These are phyloP conservation scores for Phengaris arion DNA, from an alignment of 2,888 invertebrate genomes.

Conservation along the genomic window DNA sequence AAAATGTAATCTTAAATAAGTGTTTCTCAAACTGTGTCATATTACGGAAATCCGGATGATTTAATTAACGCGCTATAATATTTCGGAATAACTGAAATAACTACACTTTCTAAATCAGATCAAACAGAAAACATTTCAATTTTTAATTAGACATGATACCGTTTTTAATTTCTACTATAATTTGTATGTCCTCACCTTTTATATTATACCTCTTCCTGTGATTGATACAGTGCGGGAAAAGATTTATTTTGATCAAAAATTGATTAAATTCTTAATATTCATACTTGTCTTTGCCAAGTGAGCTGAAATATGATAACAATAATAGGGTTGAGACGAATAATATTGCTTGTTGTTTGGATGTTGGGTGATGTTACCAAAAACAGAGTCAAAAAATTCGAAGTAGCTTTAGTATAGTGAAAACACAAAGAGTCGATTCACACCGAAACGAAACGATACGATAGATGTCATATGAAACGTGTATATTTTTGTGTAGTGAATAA, in stretches of 20 bases:
- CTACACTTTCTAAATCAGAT: not conserved
- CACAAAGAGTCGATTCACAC: no score
- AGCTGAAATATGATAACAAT: no score
- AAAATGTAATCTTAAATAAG: constrained; percentile 24
- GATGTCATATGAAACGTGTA: no score
- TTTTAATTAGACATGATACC: constrained; percentile 6
- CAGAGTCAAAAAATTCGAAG: no score
- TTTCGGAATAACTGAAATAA: not conserved
- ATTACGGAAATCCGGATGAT: constrained; percentile 24
- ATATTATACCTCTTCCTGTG: not conserved
- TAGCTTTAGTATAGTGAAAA: no score
- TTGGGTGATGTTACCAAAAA: no score
- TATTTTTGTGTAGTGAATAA: no score
- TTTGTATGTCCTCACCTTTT: not conserved
- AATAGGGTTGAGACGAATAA: no score
- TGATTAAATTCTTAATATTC: not conserved
- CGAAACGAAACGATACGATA: no score
- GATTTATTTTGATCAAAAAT: not conserved
- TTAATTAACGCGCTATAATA: constrained; percentile 3
- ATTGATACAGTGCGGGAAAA: not conserved
- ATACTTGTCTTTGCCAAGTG: not conserved
- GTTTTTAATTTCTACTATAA: not conserved
- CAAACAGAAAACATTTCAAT: constrained; percentile 9
- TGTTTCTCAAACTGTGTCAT: constrained; percentile 19
- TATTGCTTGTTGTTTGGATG: no score